Evolutionary conservation across 2,797 vertebrate species (phyloP), one percentile per base, ranked within the genome.

Genomic region (Leucoraja ocellata): DNA sequence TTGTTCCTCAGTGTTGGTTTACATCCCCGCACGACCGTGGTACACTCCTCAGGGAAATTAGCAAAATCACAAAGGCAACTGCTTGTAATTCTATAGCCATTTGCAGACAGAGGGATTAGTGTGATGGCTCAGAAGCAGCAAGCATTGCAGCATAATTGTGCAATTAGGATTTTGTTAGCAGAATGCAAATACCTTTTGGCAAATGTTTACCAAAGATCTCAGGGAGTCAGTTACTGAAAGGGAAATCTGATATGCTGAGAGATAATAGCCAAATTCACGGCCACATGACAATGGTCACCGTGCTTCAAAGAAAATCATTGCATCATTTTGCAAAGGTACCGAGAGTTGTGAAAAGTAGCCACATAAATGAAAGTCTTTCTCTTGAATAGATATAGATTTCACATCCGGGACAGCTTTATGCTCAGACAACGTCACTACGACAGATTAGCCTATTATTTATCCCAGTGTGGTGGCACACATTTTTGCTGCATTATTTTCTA

Each of bases 21-120:
- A 74, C 90, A 74, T 92, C 90, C 90, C 71, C 46, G 23, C 68
- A 16, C 39, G 36, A 76, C 46, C 71, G 54, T 92, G 90, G 90
- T 74, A 76, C 21, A 92, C 58, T 92, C 90, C 90, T 92, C 46
- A 54, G 90, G 90, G 90, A 92, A 92, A 92, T 92, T 92, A 92
- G 90, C 13, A 76, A 92, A 92, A 76, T 92, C 90, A 92, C 90
- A 92, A 92, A 92, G 90, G 90, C 90, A 76, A 92, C 90, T 92
- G 90, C 73, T 92, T 92, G 90, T 92, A 92, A 92, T 92, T 92
- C 90, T 58, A 92, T 92, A 92, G 90, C 90, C 46, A 54, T 73
- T 91, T 74, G 68, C 90, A 74, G 90, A 92, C 90, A 92, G 23
- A 74, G 73, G 90, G 90, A 92, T 92, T 92, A 92, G 90, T 54